phyloP scores from a whole-genome alignment of 1,140 invertebrate genomes.

The Scylla paramamosain region DNA sequence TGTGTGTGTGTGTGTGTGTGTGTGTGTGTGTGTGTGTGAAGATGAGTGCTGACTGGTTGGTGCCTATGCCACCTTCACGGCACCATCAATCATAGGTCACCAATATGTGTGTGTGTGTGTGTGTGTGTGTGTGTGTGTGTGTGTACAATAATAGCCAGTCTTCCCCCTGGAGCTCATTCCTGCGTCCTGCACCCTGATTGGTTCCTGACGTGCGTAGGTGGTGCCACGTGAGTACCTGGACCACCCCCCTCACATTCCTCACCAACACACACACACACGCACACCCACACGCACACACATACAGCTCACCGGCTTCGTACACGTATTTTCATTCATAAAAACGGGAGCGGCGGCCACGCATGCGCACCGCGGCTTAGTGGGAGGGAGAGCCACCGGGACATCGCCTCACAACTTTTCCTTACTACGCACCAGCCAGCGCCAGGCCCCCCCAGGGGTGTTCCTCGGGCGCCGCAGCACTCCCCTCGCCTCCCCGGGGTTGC shows the following conservation, averaged over 20 bases:
- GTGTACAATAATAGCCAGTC: too few species aligned
- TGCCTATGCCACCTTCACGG: too few species aligned
- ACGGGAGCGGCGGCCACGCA: not conserved
- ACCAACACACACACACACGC: not conserved
- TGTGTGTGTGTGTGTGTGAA: too few species aligned
- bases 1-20: too few species aligned
- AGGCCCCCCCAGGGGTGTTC: too few species aligned
- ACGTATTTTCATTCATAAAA: conserved; percentile 22
- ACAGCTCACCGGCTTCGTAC: conserved; percentile 9
- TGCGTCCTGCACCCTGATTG: not conserved
- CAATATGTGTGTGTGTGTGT: too few species aligned
- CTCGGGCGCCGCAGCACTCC: not conserved
- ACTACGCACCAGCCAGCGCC: not conserved
- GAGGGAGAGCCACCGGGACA: not conserved
- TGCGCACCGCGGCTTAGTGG: not conserved
- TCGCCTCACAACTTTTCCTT: not conserved
- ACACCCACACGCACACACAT: not conserved
- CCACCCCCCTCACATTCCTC: conserved; percentile 6
- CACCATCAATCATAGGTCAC: too few species aligned
- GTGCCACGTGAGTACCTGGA: not conserved
- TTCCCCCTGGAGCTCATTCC: too few species aligned
- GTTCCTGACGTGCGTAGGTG: not conserved
- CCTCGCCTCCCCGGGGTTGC: not conserved
- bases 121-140: too few species aligned
- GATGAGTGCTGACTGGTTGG: too few species aligned